Conservation (phyloP, 2,888 invertebrate species). For the Drosophila dives region DNA sequence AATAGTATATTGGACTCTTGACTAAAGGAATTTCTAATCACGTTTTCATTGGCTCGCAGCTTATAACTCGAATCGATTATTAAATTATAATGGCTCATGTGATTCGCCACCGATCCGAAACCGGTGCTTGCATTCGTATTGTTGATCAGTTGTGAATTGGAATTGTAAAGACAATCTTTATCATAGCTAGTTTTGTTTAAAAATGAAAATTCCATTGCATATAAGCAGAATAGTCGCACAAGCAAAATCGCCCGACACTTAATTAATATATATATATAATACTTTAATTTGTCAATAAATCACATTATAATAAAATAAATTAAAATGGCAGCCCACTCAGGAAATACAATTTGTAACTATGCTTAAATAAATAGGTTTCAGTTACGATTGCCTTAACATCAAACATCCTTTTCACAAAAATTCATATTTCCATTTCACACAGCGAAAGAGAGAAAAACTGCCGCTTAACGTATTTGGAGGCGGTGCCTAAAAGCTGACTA, state of each 20-base stretch:
- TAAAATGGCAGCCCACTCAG: slow-evolving; percentile 50
- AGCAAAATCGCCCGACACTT: slow-evolving; percentile 42
- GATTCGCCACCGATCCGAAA: slow-evolving; percentile 62
- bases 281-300: slow-evolving; percentile 35
- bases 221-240: slow-evolving; percentile 17
- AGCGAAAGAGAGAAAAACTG: slow-evolving; percentile 68
- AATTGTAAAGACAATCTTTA: slow-evolving; percentile 78
- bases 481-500: slow-evolving; percentile 51
- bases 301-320: slow-evolving; percentile 61
- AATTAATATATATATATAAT: slow-evolving; percentile 29
- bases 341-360: slow-evolving; percentile 66
- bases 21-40: slow-evolving; percentile 59
- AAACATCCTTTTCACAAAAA: slow-evolving; percentile 57
- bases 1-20: slow-evolving; percentile 70
- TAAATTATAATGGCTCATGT: slow-evolving; percentile 70
- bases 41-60: slow-evolving; percentile 64
- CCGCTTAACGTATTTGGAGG: slow-evolving; percentile 58
- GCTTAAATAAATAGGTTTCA: slow-evolving; percentile 75
- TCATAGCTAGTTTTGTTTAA: slow-evolving; percentile 81
- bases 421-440: slow-evolving; percentile 54
- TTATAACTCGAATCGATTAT: slow-evolving; percentile 70
- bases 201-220: slow-evolving; percentile 82
- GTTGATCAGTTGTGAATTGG: slow-evolving; percentile 56
- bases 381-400: slow-evolving; percentile 66
- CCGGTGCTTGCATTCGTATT: slow-evolving; percentile 54